Percentiles rank a stretch among this genome's conserved stretches.
Evolutionary conservation across 2,797 vertebrate species (phyloP).

Genomic region (Amazona finschi): DNA sequence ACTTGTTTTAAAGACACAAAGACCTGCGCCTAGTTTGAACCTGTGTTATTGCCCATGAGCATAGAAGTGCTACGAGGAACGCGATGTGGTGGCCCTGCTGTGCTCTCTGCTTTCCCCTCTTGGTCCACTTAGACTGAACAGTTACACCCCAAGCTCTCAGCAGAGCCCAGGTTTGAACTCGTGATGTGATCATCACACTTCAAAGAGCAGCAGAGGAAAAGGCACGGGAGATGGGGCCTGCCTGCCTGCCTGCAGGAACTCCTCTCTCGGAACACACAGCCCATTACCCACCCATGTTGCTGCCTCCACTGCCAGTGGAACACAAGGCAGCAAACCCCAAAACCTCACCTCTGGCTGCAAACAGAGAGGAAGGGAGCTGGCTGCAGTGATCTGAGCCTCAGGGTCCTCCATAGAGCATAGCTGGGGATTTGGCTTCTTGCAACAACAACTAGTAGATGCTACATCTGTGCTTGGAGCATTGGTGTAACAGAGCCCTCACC

Average conservation of each 20-base stretch:
- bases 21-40: not conserved
- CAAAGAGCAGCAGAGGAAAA: not conserved
- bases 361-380: not conserved
- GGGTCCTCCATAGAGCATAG: not conserved
- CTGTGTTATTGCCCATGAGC: not conserved
- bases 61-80: not conserved
- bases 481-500: not conserved
- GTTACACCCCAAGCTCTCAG: not conserved
- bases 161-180: not conserved
- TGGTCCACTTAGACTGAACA: not conserved
- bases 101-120: not conserved
- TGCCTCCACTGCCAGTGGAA: not conserved
- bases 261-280: not conserved
- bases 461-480: not conserved
- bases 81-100: accelerated
- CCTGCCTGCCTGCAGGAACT: not conserved
- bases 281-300: accelerated
- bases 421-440: not conserved
- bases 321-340: not conserved
- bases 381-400: not conserved
- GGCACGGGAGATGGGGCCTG: not conserved
- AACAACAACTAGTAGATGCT: not conserved
- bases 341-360: not conserved
- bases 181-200: not conserved
- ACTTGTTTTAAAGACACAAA: not conserved